Evolutionary conservation across 2,113 vertebrate genomes (phyloP), one percentile per base, ranked within the genome.

Genomic region (Oreochromis tanganicae): DNA sequence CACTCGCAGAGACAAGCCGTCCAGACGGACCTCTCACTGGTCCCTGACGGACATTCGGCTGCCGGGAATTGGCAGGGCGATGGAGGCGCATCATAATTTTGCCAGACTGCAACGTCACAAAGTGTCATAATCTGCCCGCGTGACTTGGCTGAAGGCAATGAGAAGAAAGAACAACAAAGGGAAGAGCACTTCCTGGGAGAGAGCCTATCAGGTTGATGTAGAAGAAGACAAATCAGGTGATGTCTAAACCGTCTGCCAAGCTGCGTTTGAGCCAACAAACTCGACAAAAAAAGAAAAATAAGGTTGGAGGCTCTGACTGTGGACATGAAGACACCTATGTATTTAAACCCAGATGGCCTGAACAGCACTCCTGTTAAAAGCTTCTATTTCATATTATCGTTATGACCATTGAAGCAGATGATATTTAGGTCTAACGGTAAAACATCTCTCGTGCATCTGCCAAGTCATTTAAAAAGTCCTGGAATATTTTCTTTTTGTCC

Each of bases 51-150:
- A 97, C 97, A 96, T 88, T 93, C 95, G 91, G 93, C 94, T 96
- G 95, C 90, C 92, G 95, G 95, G 95, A 96, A 97, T 97, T 97
- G 97, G 97, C 97, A 98, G 94, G 93, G 95, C 96, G 97, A 98
- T 95, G 96, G 94, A 97, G 97, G 96, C 96, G 95, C 96, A 95
- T 97, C 96, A 96, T 97, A 97, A 99, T 97, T 97, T 97, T 93
- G 97, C 96, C 96, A 92, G 97, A 98, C 97, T 92, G 96, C 97
- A 97, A 95, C 98, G 98, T 97, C 97, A 97, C 96, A 97, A 97
- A 97, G 97, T 98, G 98, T 98, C 97, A 97, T 96, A 97, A 97
- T 97, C 97, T 98, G 97, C 97, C 97, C 97, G 97, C 96, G 96
- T 96, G 97, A 96, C 96, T 96, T 38, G 55, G 89, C 94, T 92